Base-by-base conservation (phyloP, 2,888 invertebrate genomes). In the Diarsia mendica region DNA sequence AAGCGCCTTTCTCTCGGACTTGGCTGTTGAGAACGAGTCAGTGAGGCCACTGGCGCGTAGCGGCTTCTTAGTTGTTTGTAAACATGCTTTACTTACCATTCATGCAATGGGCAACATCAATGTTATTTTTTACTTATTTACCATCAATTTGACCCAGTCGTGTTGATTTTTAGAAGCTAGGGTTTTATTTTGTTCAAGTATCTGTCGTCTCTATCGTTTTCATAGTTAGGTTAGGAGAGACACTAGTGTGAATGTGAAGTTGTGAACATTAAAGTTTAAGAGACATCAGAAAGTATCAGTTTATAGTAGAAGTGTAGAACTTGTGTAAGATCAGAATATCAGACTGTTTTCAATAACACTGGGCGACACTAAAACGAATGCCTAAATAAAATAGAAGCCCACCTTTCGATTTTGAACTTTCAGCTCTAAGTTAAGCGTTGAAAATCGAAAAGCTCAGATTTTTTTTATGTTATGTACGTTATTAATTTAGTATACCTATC, bases 1-100 rank as follows among this genome's bases (percentile, higher is more conserved):
- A 96, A 96, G 96, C 92, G 95, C 95, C 96, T 96, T 96, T 96
- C 96, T 96, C 96, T 95, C 89, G 86, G 84, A 76, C 86, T 88
- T 85, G 85, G 90, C 86, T 87, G 87, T 88, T 60, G 39, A 60
- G 53, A 83, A 88, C 81, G 88, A 86, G 33, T 69, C 70, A 83
- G 88, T 80, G 87, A 86, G 85, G 87, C 87, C 90, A 91, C 89
- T 92, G 89, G 89, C 91, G 91, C 92, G 91, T 91, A 91, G 88
- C 91, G 83, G 87, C 88, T 91, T 60, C 58, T 23, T 72, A 33
- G 20, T 77, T 93, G 93, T 94, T 94, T 93, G 92, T 94, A 93
- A 95, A 94, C 93, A 94, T 60, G 44, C 85, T 84, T 79, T 75
- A 85, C 76, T 83, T 77, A 79, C 69, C 69, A 80, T 68, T 58